These are phyloP conservation scores for Pterocles gutturalis DNA, from an alignment of 2,113 vertebrate genomes.

Conservation along the genomic window DNA sequence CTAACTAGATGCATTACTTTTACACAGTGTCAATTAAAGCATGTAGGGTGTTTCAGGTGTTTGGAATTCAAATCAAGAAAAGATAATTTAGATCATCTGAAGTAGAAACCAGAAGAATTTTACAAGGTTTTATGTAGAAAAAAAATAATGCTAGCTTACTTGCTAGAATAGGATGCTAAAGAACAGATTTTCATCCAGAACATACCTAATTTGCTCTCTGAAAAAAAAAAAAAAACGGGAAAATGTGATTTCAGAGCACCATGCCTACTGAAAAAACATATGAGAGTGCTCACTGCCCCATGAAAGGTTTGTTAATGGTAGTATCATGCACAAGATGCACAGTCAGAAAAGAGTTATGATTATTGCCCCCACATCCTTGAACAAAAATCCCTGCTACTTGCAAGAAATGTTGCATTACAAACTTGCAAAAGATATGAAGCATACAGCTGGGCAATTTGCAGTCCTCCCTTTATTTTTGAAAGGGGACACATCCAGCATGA, in stretches of 20 bases:
- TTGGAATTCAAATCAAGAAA: background rate
- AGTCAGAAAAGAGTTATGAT: background rate
- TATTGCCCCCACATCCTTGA: background rate
- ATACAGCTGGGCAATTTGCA: background rate
- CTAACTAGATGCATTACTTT: background rate
- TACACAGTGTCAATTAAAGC: background rate
- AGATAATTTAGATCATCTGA: background rate
- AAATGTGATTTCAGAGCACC: background rate
- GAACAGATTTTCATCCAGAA: background rate
- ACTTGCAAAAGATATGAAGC: background rate
- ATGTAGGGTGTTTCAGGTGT: background rate
- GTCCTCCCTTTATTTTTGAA: background rate
- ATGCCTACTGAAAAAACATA: background rate
- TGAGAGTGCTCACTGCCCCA: background rate
- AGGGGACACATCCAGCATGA: background rate
- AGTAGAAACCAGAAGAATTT: background rate
- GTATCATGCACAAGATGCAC: background rate
- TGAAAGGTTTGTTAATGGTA: background rate
- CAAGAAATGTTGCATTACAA: background rate
- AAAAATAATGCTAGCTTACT: background rate
- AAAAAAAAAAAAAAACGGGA: background rate
- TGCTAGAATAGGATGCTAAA: background rate
- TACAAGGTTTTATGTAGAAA: background rate
- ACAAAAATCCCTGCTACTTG: background rate
- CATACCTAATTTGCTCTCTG: background rate